A percentile compares a stretch with the other conserved stretches of the same genome.
phyloP scores from a whole-genome alignment of 2,113 vertebrate species.

The Channa argus region DNA sequence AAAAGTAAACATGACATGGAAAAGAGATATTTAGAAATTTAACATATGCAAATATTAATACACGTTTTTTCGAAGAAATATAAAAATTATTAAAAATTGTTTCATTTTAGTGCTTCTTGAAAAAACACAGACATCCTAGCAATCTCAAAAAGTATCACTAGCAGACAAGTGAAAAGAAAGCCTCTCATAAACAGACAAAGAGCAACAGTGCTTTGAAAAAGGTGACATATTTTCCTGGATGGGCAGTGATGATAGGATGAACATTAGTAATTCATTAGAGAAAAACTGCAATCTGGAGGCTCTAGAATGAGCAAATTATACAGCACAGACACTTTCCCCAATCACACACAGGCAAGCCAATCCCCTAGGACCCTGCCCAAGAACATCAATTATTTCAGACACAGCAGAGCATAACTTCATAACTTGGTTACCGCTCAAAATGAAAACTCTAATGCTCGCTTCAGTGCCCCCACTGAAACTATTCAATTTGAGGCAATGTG shows the following conservation, averaged over 20 bases:
- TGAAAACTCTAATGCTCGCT: slow-evolving; percentile 34
- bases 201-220: slow-evolving; percentile 35
- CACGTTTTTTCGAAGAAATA: no score
- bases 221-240: slow-evolving; percentile 41
- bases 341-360: slow-evolving; percentile 46
- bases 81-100: no score
- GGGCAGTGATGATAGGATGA: slow-evolving; percentile 30
- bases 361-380: slow-evolving; percentile 54
- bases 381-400: slow-evolving; percentile 63
- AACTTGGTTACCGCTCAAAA: slow-evolving; percentile 50
- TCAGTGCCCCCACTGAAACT: slow-evolving; percentile 48
- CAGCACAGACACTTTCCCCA: slow-evolving; percentile 37
- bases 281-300: slow-evolving; percentile 45
- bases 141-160: background rate
- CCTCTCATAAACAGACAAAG: slow-evolving; percentile 15
- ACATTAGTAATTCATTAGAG: slow-evolving; percentile 59
- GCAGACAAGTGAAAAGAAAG: slow-evolving; percentile 8
- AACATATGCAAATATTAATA: no score
- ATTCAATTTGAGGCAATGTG: slow-evolving; percentile 59
- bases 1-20: no score
- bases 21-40: no score
- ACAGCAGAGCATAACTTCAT: slow-evolving; percentile 58
- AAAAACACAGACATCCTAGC: background rate
- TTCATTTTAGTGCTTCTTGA: background rate
- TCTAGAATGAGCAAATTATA: slow-evolving; percentile 61